A percentile compares a stretch with the other conserved stretches of the same genome.
Conservation (phyloP, 2,113 vertebrate genomes). For the Anser cygnoides region DNA sequence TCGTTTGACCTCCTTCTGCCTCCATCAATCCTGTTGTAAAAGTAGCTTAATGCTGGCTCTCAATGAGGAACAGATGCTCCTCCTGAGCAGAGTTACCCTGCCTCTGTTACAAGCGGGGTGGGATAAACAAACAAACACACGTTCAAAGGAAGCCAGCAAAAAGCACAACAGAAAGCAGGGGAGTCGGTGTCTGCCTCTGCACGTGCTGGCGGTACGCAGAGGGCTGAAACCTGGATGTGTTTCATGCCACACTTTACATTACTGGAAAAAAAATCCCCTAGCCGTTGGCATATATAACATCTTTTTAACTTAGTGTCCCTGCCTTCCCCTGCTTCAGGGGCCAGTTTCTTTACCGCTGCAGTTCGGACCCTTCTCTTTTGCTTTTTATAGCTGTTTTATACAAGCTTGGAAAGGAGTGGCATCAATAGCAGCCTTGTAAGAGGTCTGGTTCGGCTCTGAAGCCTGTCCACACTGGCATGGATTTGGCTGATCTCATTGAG, state of each 20-base stretch:
- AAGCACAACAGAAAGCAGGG: not conserved
- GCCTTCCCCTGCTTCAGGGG: not conserved
- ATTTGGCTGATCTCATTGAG: not conserved
- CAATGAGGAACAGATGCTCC: constrained; percentile 17
- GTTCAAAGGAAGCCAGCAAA: not conserved
- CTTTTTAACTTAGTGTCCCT: not conserved
- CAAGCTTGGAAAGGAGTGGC: not conserved
- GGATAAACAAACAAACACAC: not conserved
- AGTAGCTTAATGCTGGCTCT: not conserved
- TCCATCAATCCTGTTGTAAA: not conserved
- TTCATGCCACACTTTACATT: not conserved
- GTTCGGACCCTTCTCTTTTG: not conserved
- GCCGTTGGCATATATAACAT: fast-evolving
- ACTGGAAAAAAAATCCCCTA: not conserved
- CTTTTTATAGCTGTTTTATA: not conserved
- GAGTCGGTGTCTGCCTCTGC: not conserved
- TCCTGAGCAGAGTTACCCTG: not conserved
- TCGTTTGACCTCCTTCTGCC: not conserved
- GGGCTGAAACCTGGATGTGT: not conserved
- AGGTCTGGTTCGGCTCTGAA: not conserved
- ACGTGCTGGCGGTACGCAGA: fast-evolving
- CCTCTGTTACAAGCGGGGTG: not conserved
- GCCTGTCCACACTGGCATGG: not conserved
- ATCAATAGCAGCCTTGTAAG: not conserved
- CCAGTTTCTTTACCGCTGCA: not conserved